Evolutionary conservation across 1,140 invertebrate genomes (phyloP), one percentile per base, ranked within the genome.

Genomic region (Watersipora subatra): DNA sequence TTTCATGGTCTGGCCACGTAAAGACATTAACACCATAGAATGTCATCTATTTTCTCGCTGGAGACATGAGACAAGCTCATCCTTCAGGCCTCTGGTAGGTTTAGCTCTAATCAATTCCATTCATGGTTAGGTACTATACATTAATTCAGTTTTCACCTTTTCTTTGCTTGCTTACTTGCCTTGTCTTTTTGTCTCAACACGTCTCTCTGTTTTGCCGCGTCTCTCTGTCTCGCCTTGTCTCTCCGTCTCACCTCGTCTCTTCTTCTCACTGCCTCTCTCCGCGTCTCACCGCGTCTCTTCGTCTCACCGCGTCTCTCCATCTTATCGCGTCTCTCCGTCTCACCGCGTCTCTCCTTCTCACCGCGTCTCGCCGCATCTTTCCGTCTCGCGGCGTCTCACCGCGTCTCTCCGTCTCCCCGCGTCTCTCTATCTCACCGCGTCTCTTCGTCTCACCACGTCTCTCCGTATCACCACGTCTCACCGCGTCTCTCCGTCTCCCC

Each of bases 1-100:
- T 65, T 79, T 77, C 66, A 74, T 78, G 64, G 68, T 79, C 24
- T 79, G 78, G 76, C 78, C 78, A 46, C 64, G 78, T 24, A 77
- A 74, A 66, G 78, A 79, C 62, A 73, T 79, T 63, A 73, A 77
- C 26, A 73, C 68, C 27, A 76, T 79, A 63, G 72, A 77, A 64
- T 77, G 76, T 67, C 71, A 70, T 25, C 69, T 79, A 7, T 79
- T 77, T 66, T 79, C 78, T 55, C 69, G 73, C 57, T 79, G 78
- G 78, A 78, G 78, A 64, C 75, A 72, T 20, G 75, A 77, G 12
- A 61, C 69, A 28, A 66, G 68, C 17, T 26, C 27, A 28, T 69
- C 71, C 25, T 78, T 71, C 64, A 75, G 70, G 65, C 76, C 71
- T 19, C 64, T 77, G 20, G n/a, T n/a, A n/a, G n/a, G n/a, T n/a